A percentile compares a stretch with the other conserved stretches of the same genome.
Evolutionary conservation across 2,888 invertebrate genomes (phyloP).

Genomic region (Sinotaia quadrata): DNA sequence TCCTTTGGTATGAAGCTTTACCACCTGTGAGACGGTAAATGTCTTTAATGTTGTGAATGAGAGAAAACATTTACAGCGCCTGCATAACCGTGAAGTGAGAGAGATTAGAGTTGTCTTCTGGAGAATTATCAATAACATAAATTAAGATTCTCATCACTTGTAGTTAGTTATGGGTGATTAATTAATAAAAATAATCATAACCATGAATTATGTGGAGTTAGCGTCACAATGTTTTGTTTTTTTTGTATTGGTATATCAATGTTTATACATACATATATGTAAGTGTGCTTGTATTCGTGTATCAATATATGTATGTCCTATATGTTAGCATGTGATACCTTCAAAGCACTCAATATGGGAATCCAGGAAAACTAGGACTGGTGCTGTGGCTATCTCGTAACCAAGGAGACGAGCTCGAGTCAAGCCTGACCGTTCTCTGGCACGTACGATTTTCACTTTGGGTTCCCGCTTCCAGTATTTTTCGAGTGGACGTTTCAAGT

Average conservation of each 20-base stretch:
- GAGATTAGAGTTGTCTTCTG: no score
- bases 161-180: no score
- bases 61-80: no score
- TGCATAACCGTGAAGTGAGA: no score
- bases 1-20: no score
- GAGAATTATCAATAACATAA: no score
- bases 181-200: no score
- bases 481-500: slow-evolving; percentile 37
- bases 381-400: slow-evolving; percentile 33
- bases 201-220: no score
- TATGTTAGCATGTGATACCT: slow-evolving; percentile 26
- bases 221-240: no score
- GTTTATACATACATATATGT: background rate
- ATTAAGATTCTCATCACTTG: no score
- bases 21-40: no score
- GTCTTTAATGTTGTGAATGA: no score
- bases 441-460: slow-evolving; percentile 35
- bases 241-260: background rate
- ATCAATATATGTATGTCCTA: background rate
- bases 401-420: slow-evolving; percentile 37
- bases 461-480: slow-evolving; percentile 32
- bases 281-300: background rate
- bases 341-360: slow-evolving; percentile 42
- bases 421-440: slow-evolving; percentile 32
- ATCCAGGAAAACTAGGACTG: slow-evolving; percentile 36